Evolutionary conservation across 1,140 invertebrate species (phyloP).

Genomic region (Nephila pilipes): DNA sequence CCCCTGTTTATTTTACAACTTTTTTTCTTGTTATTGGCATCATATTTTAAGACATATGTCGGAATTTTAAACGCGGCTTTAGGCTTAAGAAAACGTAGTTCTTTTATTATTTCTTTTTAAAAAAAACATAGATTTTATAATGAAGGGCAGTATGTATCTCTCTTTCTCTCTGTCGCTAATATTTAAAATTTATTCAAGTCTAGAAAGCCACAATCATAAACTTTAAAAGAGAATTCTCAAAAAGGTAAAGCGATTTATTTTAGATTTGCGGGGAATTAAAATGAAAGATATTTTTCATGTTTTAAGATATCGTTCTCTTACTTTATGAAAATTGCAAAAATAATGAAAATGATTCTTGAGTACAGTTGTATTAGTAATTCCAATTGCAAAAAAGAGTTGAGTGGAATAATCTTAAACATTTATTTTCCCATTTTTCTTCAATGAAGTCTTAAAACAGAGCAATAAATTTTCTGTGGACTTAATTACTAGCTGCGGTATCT

Average conservation of each 20-base stretch:
- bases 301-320: not conserved
- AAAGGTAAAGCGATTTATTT: constrained; percentile 12
- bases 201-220: not conserved
- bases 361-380: not conserved
- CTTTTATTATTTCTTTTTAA: not conserved
- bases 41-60: constrained; percentile 55
- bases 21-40: constrained; percentile 1
- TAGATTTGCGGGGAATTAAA: not conserved
- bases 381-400: not conserved
- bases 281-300: not conserved
- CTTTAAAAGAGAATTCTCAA: not conserved
- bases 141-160: not conserved
- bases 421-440: no score
- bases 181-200: not conserved
- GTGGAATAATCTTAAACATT: no score
- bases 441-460: no score
- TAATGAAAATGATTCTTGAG: not conserved
- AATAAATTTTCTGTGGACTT: no score
- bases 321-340: not conserved
- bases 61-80: constrained; percentile 45
- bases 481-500: no score
- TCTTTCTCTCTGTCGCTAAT: not conserved
- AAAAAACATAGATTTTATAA: constrained; percentile 3
- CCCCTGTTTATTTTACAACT: constrained; percentile 6
- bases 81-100: not conserved